phyloP scores from a whole-genome alignment of 2,797 vertebrate species.

The Miichthys miiuy region DNA sequence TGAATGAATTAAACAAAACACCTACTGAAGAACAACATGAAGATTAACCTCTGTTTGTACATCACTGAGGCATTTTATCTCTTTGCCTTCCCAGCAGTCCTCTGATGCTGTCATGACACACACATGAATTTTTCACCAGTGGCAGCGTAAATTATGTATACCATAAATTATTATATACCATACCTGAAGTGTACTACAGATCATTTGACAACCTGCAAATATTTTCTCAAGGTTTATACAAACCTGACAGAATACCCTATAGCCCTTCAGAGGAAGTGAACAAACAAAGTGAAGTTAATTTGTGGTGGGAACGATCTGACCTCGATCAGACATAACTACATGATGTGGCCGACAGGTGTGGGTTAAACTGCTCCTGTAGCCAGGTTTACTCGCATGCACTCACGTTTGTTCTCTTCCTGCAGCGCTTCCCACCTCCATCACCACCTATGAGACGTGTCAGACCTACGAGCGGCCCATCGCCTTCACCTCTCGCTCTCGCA shows the following conservation, averaged over 20 bases:
- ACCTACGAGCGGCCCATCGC: slow-evolving; percentile 97
- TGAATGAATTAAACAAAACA: neutral
- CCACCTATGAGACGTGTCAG: slow-evolving; percentile 98
- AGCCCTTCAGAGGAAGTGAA: neutral
- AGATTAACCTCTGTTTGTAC: neutral
- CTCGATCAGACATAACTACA: neutral
- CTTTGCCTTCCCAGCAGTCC: neutral
- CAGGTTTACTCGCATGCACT: no score
- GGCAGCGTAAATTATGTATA: neutral
- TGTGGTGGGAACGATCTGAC: neutral
- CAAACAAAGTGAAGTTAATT: neutral
- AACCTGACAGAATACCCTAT: neutral
- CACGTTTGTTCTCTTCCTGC: slow-evolving; percentile 9
- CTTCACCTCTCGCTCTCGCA: slow-evolving; percentile 95
- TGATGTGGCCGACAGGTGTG: neutral
- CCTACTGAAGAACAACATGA: neutral
- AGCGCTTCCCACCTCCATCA: slow-evolving; percentile 95
- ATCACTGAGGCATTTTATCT: slow-evolving; percentile 1
- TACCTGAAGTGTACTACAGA: neutral
- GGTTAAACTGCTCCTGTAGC: neutral
- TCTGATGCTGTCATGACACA: neutral
- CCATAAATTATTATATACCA: no score
- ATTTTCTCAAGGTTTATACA: neutral
- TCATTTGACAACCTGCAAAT: neutral
- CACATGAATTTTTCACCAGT: neutral